A percentile compares a stretch with the other conserved stretches of the same genome.
phyloP scores from a whole-genome alignment of 2,113 vertebrate species.

The Petroica traversi region DNA sequence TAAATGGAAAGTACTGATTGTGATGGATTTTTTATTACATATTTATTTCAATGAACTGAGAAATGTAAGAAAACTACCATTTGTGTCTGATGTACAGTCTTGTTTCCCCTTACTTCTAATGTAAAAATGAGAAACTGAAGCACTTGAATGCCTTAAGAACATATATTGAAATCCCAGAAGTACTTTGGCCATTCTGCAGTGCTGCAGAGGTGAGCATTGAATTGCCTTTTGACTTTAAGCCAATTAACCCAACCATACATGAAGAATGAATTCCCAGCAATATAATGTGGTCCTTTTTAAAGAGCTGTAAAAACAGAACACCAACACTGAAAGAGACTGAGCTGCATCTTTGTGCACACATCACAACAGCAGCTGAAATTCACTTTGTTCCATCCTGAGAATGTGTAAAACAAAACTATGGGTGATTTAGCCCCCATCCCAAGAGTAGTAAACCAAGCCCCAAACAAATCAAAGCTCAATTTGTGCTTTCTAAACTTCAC shows the following conservation, averaged over 20 bases:
- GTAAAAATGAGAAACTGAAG: background rate
- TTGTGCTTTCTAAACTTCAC: background rate
- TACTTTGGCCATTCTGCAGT: background rate
- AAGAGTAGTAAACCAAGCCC: background rate
- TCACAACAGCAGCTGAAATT: background rate
- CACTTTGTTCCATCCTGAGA: background rate
- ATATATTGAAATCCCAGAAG: background rate
- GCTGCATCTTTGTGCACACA: background rate
- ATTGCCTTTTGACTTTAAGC: background rate
- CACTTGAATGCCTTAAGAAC: background rate
- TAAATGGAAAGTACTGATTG: background rate
- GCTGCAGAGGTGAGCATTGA: background rate
- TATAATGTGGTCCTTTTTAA: background rate
- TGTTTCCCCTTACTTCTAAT: background rate
- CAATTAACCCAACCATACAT: background rate
- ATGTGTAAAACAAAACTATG: background rate
- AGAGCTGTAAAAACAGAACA: background rate
- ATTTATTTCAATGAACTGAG: slow-evolving; percentile 3
- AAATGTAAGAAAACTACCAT: background rate
- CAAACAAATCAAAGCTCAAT: background rate
- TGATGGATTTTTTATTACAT: background rate
- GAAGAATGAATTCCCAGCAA: background rate
- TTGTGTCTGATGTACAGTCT: background rate
- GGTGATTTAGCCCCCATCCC: background rate
- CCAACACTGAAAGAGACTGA: background rate